A percentile compares a stretch with the other conserved stretches of the same genome.
These are phyloP conservation scores for Scomberomorus guttatus DNA, from an alignment of 2,797 vertebrate species.

Conservation along the genomic window DNA sequence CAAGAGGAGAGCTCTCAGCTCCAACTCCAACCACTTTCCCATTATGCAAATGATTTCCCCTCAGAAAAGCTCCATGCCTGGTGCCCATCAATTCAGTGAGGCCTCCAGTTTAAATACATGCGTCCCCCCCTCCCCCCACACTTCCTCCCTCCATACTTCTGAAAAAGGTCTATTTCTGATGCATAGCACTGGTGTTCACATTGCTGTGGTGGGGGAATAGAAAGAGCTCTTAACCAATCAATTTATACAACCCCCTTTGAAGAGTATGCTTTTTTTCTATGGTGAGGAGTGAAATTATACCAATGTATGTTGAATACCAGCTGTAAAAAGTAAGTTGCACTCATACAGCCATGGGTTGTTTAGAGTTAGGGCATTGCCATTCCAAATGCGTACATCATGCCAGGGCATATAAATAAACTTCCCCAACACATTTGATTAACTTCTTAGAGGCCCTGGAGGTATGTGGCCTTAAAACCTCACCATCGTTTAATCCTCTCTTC, in stretches of 20 bases:
- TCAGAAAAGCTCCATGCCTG: constrained; percentile 75
- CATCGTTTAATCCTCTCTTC: constrained; percentile 74
- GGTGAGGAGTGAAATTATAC: constrained; percentile 77
- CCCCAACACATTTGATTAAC: constrained; percentile 77
- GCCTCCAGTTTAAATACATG: constrained; percentile 76
- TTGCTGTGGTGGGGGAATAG: constrained; percentile 72
- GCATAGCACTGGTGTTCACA: constrained; percentile 70
- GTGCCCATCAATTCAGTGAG: constrained; percentile 81
- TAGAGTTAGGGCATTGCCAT: constrained; percentile 72
- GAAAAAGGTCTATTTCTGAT: constrained; percentile 82
- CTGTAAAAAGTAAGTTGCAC: constrained; percentile 67
- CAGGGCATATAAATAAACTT: constrained; percentile 74
- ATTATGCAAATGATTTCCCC: constrained; percentile 85
- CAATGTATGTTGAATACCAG: constrained; percentile 75
- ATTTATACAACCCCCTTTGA: constrained; percentile 81
- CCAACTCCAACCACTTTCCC: constrained; percentile 81
- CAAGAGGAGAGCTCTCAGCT: constrained; percentile 77
- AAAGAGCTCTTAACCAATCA: constrained; percentile 80
- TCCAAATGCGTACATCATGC: constrained; percentile 67
- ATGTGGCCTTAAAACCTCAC: constrained; percentile 67
- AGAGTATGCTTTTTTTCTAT: constrained; percentile 72
- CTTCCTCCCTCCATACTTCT: constrained; percentile 60
- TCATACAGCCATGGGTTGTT: constrained; percentile 73
- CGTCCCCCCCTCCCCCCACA: constrained; percentile 7
- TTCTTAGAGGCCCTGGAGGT: constrained; percentile 72